Evolutionary conservation across 2,888 invertebrate genomes (phyloP).

Genomic region (Lamellibrachia satsuma): DNA sequence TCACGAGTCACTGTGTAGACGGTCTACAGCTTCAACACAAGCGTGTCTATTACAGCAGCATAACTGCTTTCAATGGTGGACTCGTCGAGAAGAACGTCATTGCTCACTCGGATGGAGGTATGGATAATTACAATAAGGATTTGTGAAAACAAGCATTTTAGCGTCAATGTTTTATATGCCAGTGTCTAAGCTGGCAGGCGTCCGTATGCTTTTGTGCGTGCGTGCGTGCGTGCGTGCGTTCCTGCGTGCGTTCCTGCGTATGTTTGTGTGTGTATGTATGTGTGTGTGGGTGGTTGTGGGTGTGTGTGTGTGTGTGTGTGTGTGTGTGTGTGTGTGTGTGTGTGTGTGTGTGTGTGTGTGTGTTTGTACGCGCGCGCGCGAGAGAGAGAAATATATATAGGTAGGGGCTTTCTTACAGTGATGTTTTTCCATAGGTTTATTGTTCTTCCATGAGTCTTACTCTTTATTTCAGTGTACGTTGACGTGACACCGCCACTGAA

Average conservation of each 20-base stretch:
- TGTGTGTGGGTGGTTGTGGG: neutral
- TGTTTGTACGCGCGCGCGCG: neutral
- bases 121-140: neutral
- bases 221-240: neutral
- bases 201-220: neutral
- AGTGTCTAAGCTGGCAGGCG: neutral
- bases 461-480: too few relatives aligned
- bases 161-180: neutral
- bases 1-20: neutral
- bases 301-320: neutral
- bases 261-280: neutral
- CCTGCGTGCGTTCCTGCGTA: neutral
- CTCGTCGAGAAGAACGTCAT: slow-evolving; percentile 29
- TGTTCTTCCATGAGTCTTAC: too few relatives aligned
- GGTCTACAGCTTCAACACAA: slow-evolving; percentile 8
- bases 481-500: too few relatives aligned
- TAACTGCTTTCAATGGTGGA: slow-evolving; percentile 26
- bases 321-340: neutral
- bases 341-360: neutral
- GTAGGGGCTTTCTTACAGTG: neutral
- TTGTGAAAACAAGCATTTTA: neutral
- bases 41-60: neutral
- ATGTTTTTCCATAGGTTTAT: neutral
- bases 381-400: neutral
- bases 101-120: slow-evolving; percentile 27